phyloP scores from a whole-genome alignment of 2,113 vertebrate species.

The Himantopus leucocephalus region DNA sequence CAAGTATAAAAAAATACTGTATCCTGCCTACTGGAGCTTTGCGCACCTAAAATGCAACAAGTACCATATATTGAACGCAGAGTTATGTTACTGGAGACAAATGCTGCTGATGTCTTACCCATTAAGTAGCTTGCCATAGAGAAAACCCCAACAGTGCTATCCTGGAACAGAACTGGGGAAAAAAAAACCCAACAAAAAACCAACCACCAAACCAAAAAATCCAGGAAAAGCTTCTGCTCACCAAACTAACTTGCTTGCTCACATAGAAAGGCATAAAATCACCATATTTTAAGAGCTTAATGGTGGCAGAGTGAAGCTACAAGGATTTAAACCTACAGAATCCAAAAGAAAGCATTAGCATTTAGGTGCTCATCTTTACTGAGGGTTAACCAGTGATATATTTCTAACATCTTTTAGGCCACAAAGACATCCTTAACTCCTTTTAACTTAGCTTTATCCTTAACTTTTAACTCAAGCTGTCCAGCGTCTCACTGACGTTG shows the following conservation, averaged over 20 bases:
- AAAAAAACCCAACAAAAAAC: neutral
- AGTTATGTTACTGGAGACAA: neutral
- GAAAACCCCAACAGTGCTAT: neutral
- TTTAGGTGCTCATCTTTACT: neutral
- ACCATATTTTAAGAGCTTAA: neutral
- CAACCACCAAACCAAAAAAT: neutral
- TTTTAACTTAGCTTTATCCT: too few relatives aligned
- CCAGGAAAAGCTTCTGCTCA: neutral
- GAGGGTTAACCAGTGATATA: fast-evolving
- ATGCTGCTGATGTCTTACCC: neutral
- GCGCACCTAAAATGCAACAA: neutral
- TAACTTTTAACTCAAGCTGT: neutral
- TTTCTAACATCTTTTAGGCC: neutral
- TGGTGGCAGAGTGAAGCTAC: neutral
- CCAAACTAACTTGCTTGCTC: neutral
- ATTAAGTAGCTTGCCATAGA: neutral
- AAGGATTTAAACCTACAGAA: neutral
- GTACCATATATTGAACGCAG: neutral
- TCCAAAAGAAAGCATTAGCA: neutral
- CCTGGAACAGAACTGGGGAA: neutral
- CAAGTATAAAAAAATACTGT: neutral
- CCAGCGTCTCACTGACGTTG: fast-evolving
- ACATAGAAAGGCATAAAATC: neutral
- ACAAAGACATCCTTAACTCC: neutral
- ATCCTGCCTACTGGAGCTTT: neutral